Evolutionary conservation across 1,140 invertebrate genomes (phyloP).

Genomic region (Drosophila repletoides): DNA sequence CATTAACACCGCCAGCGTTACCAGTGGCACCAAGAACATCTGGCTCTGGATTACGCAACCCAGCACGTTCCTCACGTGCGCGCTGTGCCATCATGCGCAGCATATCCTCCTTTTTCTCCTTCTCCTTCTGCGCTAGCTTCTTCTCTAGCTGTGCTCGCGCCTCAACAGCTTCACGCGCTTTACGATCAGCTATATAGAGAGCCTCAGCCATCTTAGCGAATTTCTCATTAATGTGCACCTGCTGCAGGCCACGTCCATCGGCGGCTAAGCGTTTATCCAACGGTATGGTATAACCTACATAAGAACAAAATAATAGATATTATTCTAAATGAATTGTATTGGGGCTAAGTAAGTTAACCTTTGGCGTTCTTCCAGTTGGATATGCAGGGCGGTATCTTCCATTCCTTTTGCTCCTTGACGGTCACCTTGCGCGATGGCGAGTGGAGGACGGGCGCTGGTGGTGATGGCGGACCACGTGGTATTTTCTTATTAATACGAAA

Average conservation of each 20-base stretch:
- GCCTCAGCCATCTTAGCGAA: conserved; percentile 99
- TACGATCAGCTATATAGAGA: conserved; percentile 98
- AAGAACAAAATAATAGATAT: neutral
- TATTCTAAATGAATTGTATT: neutral
- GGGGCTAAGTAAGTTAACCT: conserved; percentile 76
- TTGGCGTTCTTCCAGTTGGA: conserved; percentile 99
- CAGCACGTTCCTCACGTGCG: conserved; percentile 96
- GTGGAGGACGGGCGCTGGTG: conserved; percentile 94
- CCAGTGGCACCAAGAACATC: conserved; percentile 82
- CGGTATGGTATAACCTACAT: conserved; percentile 94
- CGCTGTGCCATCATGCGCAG: conserved; percentile 96
- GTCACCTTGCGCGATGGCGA: conserved; percentile 98
- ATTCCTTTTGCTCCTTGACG: conserved; percentile 99
- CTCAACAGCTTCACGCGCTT: conserved; percentile 98
- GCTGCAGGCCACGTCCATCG: conserved; percentile 98
- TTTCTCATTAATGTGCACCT: conserved; percentile 99
- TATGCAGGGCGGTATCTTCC: conserved; percentile 99
- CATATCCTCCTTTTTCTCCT: conserved; percentile 99
- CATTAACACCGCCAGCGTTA: conserved; percentile 87
- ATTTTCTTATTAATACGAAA: conserved; percentile 99
- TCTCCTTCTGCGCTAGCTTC: conserved; percentile 98
- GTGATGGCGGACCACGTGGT: conserved; percentile 98
- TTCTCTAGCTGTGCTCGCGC: conserved; percentile 97
- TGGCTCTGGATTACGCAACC: conserved; percentile 82
- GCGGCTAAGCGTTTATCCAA: conserved; percentile 99